Base-by-base conservation (phyloP, 1,140 invertebrate genomes). In the Coenobita brevimanus region DNA sequence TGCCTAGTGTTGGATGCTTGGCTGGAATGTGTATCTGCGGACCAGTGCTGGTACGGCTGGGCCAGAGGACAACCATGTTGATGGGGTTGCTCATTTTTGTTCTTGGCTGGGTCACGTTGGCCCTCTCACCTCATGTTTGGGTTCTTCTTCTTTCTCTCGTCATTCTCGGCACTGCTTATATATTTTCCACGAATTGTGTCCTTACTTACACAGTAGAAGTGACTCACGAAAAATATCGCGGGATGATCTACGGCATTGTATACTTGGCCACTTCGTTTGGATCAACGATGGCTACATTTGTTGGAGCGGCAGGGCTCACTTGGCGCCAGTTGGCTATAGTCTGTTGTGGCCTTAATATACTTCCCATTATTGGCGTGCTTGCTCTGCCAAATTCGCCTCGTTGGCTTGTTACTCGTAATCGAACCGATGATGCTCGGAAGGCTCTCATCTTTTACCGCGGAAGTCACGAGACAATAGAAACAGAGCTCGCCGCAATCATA, bases 371-470 rank as follows among this genome's bases (percentile, higher is more conserved):
- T n/a, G 73, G 76, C 0, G 41, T 90, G 30, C 13, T 84, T 4
- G 81, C 85, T 30, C 62, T 90, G n/a, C 89, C 89, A 1, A 78
- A 90, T 78, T 90, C 89, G 17, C 89, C 89, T 21, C 81, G 87
- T 1, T 90, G 89, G 89, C 33, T 89, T 15, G 86, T 84, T 2
- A 85, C 85, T 27, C 60, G 82, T 27, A 82, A 76, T 24, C 82
- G 89, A n/a, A 8, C 17, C 6, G 36, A 88, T 1, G 89, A 89
- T 46, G 89, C 89, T 41, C 60, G 69, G 21, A 62, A 90, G 30
- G 57, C 89, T 21, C 54, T 90, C 17, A 21, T 64, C 1, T 90
- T 90, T 43, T 88, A 78, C 41, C 17, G 89, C 15, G 89, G 89
- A 10, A n/a, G 64, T 8, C 46, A 64, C 24, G 82, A 82, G 27